Evolutionary conservation across 37 sponge, comb jelly and placozoan genomes (phyloP), one percentile per base, ranked within the genome.

Genomic region (Oopsacas minuta): DNA sequence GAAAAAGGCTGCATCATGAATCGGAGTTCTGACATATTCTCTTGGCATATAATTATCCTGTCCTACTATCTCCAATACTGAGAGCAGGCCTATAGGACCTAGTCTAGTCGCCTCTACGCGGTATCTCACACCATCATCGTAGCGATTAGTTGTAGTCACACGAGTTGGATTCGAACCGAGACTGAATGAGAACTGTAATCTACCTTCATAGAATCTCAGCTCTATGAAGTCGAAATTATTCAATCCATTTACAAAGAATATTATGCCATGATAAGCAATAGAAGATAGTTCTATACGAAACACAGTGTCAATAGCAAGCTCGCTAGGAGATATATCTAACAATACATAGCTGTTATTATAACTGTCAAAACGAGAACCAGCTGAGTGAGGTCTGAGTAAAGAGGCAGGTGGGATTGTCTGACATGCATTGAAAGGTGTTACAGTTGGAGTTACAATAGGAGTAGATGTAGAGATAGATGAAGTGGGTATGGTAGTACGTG

Each of bases 161-260:
- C 30, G 75, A 20, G 30, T 61, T 5, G 75, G 75, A 12, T 3
- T 25, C 5, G 75, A 61, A 61, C 75, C 75, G 22, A 61, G 75
- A n/a, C 75, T 61, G 75, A 61, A 61, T 32, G 75, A 61, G 28
- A 61, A 61, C 30, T n/a, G 75, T 3, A 61, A 3, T n/a, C 30
- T 61, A 3, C 75, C 75, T 25, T 10, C 17, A 32, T 32, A 5
- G 30, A 61, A 61, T 34, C 28, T 61, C 22, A 61, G 28, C 30
- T 61, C 75, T 32, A 61, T 61, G 75, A 61, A 61, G 28, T 61
- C 75, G 22, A 61, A 61, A 61, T 61, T 61, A 12, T 61, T 61
- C 22, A 25, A 3, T 20, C 75, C 75, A 61, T 61, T 61, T 20
- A 61, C 75, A 61, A 61, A 61, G 75, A 61, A 61, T 7, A 61